Evolutionary conservation across 2,113 vertebrate species (phyloP).

Genomic region (Brachyistius frenatus): DNA sequence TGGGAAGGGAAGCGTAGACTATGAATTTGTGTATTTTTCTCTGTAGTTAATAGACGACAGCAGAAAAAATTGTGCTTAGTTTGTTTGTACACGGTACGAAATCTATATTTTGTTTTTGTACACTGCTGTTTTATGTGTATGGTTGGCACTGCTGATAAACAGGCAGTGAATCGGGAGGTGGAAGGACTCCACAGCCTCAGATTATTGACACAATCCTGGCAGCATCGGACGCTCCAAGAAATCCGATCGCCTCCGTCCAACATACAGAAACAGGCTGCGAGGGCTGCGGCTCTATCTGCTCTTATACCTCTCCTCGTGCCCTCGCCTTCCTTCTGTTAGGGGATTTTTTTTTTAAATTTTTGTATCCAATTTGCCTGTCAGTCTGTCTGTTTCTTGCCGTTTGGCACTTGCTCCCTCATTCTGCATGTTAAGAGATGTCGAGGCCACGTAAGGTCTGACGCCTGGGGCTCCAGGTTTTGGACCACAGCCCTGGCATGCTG

Average conservation of each 20-base stretch:
- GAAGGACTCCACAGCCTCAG: constrained; percentile 69
- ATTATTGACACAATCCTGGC: constrained; percentile 82
- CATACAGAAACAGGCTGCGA: constrained; percentile 43
- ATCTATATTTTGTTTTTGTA: background rate
- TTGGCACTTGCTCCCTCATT: constrained; percentile 23
- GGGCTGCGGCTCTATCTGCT: constrained; percentile 51
- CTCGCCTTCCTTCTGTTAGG: constrained; percentile 27
- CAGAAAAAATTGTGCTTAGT: constrained; percentile 25
- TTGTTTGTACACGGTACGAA: constrained; percentile 25
- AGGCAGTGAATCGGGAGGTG: constrained; percentile 66
- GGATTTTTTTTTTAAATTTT: constrained; percentile 18
- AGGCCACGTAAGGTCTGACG: constrained; percentile 26
- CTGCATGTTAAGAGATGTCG: constrained; percentile 30
- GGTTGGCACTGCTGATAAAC: constrained; percentile 73
- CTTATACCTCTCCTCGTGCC: constrained; percentile 23
- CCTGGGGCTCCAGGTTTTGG: constrained; percentile 52
- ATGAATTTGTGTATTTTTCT: constrained; percentile 9
- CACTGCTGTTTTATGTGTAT: constrained; percentile 10
- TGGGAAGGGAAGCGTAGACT: background rate
- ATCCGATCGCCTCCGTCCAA: constrained; percentile 64
- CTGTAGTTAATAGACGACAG: constrained; percentile 10
- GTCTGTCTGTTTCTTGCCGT: constrained; percentile 41
- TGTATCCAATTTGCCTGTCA: constrained; percentile 40
- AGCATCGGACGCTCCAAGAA: constrained; percentile 65
- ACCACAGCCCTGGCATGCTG: background rate